phyloP scores from a whole-genome alignment of 2,888 invertebrate genomes.

The Formica aserva region DNA sequence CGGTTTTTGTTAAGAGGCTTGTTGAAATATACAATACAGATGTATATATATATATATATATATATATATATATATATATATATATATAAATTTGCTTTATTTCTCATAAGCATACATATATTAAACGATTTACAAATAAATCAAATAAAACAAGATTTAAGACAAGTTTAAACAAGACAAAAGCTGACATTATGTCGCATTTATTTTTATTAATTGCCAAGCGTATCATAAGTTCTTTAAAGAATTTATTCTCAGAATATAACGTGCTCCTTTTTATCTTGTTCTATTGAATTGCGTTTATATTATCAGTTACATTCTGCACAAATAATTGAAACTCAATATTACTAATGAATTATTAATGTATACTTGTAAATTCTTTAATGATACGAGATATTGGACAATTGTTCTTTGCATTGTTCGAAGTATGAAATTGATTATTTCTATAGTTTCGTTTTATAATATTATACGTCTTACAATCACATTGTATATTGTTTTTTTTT shows the following conservation, averaged over 20 bases:
- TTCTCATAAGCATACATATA: neutral
- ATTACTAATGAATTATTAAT: slow-evolving; percentile 6
- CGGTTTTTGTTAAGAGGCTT: neutral
- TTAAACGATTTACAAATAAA: no score
- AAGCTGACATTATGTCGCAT: neutral
- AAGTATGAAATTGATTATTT: neutral
- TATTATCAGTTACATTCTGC: neutral
- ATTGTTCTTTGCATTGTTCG: neutral
- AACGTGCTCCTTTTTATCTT: neutral
- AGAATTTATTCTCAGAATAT: neutral
- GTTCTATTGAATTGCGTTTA: neutral
- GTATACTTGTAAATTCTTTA: neutral
- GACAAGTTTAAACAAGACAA: neutral
- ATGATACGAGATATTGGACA: neutral
- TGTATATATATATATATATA: neutral
- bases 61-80: no score
- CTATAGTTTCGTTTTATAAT: neutral
- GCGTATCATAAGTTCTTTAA: neutral
- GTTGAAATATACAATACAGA: neutral
- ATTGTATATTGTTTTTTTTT: neutral
- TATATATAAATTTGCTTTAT: neutral
- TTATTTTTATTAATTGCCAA: slow-evolving; percentile 3
- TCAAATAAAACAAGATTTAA: no score
- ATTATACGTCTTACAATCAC: slow-evolving; percentile 4
- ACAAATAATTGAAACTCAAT: neutral